phyloP scores from a whole-genome alignment of 2,797 vertebrate genomes.

The Pangasius mekongensis region DNA sequence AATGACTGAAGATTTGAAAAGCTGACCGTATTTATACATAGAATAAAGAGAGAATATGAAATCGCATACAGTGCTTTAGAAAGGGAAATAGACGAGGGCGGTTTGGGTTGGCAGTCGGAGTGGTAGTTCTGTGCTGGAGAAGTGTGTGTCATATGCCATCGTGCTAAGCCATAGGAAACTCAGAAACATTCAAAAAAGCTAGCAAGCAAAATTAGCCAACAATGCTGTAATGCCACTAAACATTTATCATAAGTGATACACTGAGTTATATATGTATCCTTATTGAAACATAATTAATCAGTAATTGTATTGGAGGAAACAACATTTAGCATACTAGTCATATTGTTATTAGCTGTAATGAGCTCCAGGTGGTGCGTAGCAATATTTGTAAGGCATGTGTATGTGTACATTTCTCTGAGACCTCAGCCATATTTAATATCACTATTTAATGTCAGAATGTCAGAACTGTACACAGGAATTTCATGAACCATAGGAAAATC shows the following conservation, averaged over 20 bases:
- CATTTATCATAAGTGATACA: background rate
- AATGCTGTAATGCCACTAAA: background rate
- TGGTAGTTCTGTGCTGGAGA: constrained; percentile 72
- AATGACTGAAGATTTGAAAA: constrained; percentile 81
- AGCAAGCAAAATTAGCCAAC: background rate
- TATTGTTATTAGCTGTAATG: background rate
- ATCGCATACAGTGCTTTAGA: constrained; percentile 62
- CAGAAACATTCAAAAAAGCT: background rate
- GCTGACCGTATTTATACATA: constrained; percentile 73
- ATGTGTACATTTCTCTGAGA: background rate
- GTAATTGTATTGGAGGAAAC: background rate
- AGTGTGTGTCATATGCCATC: constrained; percentile 76
- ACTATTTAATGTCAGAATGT: background rate
- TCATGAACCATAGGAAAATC: background rate
- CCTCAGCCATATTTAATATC: background rate
- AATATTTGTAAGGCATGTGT: background rate
- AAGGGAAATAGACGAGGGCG: constrained; percentile 71
- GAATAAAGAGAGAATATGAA: constrained; percentile 63
- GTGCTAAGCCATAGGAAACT: constrained; percentile 77
- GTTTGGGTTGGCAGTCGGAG: constrained; percentile 77
- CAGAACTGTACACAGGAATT: background rate
- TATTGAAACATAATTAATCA: background rate
- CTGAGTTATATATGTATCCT: background rate
- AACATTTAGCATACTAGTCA: background rate
- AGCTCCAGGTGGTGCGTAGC: background rate